Percentiles rank a stretch among this genome's conserved stretches.
Conservation (phyloP, 2,797 vertebrate genomes). For the Coluber constrictor region DNA sequence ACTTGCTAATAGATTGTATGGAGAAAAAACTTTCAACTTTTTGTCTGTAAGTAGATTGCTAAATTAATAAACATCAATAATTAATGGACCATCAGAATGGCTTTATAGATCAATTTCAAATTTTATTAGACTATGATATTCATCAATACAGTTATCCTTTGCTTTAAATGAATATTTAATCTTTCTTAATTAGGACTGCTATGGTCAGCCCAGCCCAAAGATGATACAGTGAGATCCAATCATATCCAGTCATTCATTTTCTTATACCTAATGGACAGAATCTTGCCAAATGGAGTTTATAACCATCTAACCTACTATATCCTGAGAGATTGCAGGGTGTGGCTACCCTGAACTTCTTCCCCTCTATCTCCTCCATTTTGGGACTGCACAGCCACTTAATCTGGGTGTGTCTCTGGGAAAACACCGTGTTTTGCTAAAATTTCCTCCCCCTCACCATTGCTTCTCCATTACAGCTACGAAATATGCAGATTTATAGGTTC, state of each 20-base stretch:
- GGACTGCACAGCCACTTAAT: background rate
- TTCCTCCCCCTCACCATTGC: rapidly evolving
- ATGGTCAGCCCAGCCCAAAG: background rate
- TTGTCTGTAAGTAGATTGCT: constrained; percentile 66
- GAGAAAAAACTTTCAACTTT: constrained; percentile 82
- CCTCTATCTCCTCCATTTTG: background rate
- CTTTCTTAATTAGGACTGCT: background rate
- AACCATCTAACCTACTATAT: background rate
- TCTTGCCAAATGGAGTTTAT: background rate
- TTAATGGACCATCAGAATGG: background rate
- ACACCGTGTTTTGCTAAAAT: background rate
- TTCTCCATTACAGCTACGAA: background rate
- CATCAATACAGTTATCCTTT: background rate
- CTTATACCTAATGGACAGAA: background rate
- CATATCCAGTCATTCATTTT: background rate
- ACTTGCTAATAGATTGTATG: constrained; percentile 86
- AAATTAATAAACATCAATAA: background rate
- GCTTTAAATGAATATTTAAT: background rate
- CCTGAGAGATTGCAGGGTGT: background rate
- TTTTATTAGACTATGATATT: background rate
- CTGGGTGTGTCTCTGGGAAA: background rate
- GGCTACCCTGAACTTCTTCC: background rate
- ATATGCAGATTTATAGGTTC: background rate
- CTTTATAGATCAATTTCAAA: background rate
- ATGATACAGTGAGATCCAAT: background rate